Conservation (phyloP, 2,888 invertebrate genomes). For the Automeris io region DNA sequence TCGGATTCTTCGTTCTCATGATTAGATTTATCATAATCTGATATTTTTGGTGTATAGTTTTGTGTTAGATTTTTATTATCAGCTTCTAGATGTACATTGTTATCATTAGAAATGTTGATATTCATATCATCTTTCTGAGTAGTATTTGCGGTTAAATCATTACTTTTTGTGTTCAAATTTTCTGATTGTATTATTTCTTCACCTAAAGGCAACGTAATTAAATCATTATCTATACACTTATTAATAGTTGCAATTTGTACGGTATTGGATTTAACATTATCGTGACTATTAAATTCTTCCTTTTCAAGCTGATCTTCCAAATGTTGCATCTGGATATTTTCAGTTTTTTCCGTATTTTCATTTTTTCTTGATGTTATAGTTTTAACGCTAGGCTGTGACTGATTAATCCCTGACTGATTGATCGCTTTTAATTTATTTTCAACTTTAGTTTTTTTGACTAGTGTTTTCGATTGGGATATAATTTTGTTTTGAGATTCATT, state of each 20-base stretch:
- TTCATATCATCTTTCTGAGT: background rate
- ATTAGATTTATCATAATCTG: background rate
- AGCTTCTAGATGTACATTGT: background rate
- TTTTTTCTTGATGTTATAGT: background rate
- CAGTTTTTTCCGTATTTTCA: background rate
- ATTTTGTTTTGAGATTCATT: slow-evolving; percentile 17
- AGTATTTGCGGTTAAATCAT: background rate
- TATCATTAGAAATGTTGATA: background rate
- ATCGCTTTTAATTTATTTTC: slow-evolving; percentile 6
- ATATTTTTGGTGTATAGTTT: background rate
- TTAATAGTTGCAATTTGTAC: background rate
- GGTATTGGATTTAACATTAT: background rate
- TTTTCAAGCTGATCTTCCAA: background rate
- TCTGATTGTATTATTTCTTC: background rate
- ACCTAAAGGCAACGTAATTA: background rate
- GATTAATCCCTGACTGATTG: background rate
- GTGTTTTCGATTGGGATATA: background rate
- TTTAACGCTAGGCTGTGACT: background rate
- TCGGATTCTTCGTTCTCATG: background rate
- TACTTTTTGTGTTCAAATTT: background rate
- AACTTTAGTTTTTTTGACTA: slow-evolving; percentile 9
- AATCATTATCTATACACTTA: slow-evolving; percentile 8
- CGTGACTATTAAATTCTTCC: background rate
- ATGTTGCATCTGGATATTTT: background rate
- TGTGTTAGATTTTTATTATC: background rate